Conservation (phyloP, 2,888 invertebrate species). For the Neuroscelio doddi region DNA sequence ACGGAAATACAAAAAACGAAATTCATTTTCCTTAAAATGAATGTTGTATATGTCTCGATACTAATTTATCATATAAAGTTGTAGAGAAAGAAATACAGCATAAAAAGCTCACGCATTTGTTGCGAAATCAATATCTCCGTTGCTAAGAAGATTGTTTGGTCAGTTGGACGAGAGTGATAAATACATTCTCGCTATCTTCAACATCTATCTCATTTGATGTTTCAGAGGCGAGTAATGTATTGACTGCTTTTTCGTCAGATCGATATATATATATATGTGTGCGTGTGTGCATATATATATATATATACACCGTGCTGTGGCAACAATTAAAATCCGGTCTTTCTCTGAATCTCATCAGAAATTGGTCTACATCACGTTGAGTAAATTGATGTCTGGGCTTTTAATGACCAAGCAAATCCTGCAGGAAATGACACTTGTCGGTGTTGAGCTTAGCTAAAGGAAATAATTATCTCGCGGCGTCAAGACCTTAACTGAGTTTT, state of each 20-base stretch:
- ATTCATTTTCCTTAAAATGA: too few relatives aligned
- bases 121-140: conserved; percentile 46
- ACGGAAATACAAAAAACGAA: too few relatives aligned
- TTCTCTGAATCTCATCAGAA: conserved; percentile 42
- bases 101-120: conserved; percentile 28
- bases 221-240: background rate
- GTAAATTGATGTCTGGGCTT: conserved; percentile 46
- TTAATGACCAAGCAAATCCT: conserved; percentile 46
- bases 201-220: conserved; percentile 13
- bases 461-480: conserved; percentile 46
- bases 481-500: conserved; percentile 45
- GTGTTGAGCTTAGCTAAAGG: conserved; percentile 45
- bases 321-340: conserved; percentile 44
- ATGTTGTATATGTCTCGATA: too few relatives aligned
- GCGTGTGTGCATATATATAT: too few relatives aligned
- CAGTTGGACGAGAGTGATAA: conserved; percentile 24
- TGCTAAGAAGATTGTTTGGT: conserved; percentile 43
- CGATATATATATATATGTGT: too few relatives aligned
- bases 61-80: too few relatives aligned
- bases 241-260: conserved; percentile 21
- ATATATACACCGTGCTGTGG: conserved; percentile 2
- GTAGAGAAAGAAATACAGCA: too few relatives aligned
- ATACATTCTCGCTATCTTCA: conserved; percentile 15
- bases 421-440: conserved; percentile 49
- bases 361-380: conserved; percentile 36